Evolutionary conservation across 2,797 vertebrate genomes (phyloP), one percentile per base, ranked within the genome.

Genomic region (Falco naumanni): DNA sequence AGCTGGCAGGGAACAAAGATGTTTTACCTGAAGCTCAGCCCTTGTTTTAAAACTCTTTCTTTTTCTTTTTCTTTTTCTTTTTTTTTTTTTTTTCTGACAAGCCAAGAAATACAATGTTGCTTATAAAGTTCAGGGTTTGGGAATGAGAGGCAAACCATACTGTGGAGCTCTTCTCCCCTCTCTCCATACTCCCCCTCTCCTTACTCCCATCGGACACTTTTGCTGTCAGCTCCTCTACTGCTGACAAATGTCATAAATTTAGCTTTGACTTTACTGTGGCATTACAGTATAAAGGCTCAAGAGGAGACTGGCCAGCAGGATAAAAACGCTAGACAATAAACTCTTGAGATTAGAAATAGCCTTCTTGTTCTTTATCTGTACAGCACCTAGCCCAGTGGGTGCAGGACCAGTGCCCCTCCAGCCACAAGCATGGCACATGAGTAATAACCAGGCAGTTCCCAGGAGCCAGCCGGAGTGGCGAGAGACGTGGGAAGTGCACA

Each of bases 401-500:
- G 33, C 25, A 33, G 34, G 16, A 24, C 17, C 0, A 1, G 28
- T 53, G 61, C 15, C 41, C 11, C n/a, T 16, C 12, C 29, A 18
- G 43, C 53, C 41, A 14, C 17, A 16, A 39, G 43, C 39, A 20
- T 0, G 0, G 3, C 34, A 64, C 21, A 47, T 0, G 1, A 59
- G 34, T 33, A 84, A 15, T 28, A 24, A 33, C 16, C 26, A 33
- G 31, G 56, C 37, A 19, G 9, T 72, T 16, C 16, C 18, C 37
- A 16, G 26, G 34, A 65, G 48, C 43, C 61, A 54, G 37, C 26
- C 19, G 25, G 54, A 75, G 76, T 39, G 50, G 47, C 1, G 1
- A 74, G 70, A 89, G 83, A 31, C 0, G 0, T 37, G 70, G 88
- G 59, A 69, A 87, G 48, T 34, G 56, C 31, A 10, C 18, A 21